Percentiles rank a stretch among this genome's conserved stretches.
Evolutionary conservation across 2,113 vertebrate species (phyloP).

Genomic region (Nothoprocta pentlandii): DNA sequence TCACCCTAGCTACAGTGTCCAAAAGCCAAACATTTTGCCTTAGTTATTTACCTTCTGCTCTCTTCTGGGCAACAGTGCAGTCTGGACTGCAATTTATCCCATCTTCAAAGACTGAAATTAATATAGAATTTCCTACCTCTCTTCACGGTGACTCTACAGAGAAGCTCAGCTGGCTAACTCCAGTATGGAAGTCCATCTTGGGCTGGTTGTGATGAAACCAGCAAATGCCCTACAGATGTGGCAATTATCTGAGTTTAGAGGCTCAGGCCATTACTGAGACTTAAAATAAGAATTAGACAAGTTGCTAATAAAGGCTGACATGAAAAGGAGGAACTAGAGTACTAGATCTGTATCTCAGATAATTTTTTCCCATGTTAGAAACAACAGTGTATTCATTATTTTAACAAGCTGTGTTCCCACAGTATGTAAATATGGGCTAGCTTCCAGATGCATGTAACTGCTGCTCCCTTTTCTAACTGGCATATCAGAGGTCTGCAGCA

Average conservation of each 20-base stretch:
- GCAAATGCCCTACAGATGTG: not conserved
- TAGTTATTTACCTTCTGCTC: not conserved
- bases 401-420: not conserved
- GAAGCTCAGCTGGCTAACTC: not conserved
- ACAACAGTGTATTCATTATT: not conserved
- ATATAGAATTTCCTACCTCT: not conserved
- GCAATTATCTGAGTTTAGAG: not conserved
- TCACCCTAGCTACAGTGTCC: not conserved
- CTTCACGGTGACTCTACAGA: not conserved
- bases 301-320: not conserved
- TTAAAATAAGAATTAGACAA: not conserved
- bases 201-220: not conserved
- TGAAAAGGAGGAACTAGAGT: not conserved
- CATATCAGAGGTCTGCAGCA: not conserved
- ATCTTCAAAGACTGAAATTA: not conserved
- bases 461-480: not conserved
- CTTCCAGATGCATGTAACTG: not conserved
- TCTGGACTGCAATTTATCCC: not conserved
- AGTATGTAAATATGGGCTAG: not conserved
- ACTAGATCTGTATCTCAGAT: not conserved
- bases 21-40: not conserved
- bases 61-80: not conserved
- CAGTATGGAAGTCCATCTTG: not conserved
- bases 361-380: not conserved
- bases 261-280: not conserved